Conservation (phyloP, 2,888 invertebrate species). For the Caenorhabditis zanzibari region DNA sequence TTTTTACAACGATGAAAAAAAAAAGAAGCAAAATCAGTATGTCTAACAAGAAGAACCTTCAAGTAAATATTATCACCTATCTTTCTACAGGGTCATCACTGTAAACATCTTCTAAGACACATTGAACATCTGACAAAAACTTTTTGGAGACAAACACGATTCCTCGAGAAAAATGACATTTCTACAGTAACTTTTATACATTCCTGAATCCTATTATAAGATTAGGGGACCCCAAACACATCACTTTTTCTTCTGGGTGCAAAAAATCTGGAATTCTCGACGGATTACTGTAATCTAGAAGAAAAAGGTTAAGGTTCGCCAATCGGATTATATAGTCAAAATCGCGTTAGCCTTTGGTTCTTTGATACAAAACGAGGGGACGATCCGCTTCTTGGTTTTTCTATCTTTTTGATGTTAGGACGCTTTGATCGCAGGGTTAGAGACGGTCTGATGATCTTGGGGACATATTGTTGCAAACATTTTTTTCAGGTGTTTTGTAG, state of each 20-base stretch:
- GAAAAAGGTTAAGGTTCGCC: too few relatives aligned
- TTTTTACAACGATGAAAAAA: background rate
- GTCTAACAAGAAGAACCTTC: background rate
- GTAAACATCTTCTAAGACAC: too few relatives aligned
- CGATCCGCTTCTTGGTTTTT: constrained; percentile 7
- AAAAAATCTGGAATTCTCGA: background rate
- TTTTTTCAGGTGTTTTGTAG: too few relatives aligned
- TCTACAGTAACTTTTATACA: background rate
- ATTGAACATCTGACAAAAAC: too few relatives aligned
- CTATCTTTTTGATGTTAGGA: constrained; percentile 13
- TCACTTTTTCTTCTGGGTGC: background rate
- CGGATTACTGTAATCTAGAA: too few relatives aligned
- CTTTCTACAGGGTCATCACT: background rate
- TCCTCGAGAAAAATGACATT: background rate
- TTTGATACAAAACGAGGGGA: background rate
- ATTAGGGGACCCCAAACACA: constrained; percentile 4
- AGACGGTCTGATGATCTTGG: too few relatives aligned
- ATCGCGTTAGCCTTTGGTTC: background rate
- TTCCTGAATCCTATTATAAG: constrained; percentile 5
- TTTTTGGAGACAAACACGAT: background rate
- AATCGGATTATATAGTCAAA: too few relatives aligned
- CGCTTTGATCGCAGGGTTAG: constrained; percentile 12
- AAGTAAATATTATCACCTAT: background rate
- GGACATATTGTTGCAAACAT: too few relatives aligned
- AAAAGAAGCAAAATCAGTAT: constrained; percentile 1